Conservation (phyloP, 1,140 invertebrate species). For the Panonychus citri region DNA sequence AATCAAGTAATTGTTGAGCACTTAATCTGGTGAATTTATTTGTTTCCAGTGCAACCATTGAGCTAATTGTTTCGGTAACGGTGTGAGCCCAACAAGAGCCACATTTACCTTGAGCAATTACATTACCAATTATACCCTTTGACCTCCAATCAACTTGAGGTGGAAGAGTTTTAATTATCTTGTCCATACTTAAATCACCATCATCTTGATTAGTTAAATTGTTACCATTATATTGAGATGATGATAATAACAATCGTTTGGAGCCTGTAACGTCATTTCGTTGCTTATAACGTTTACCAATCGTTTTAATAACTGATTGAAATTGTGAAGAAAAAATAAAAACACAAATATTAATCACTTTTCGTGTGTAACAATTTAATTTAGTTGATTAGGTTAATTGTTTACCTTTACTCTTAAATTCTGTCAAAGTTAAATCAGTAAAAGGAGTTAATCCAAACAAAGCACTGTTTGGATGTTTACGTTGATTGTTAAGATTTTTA, state of each 20-base stretch:
- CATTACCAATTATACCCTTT: constrained; percentile 37
- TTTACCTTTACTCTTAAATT: constrained; percentile 30
- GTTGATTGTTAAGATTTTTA: constrained; percentile 32
- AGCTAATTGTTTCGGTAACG: constrained; percentile 45
- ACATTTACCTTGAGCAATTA: constrained; percentile 48
- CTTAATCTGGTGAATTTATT: constrained; percentile 28
- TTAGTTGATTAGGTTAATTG: no score
- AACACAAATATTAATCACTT: neutral
- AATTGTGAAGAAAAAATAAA: neutral
- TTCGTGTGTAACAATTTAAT: neutral
- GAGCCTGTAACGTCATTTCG: neutral
- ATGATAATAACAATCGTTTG: no score
- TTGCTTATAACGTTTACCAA: neutral
- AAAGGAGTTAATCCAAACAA: constrained; percentile 44
- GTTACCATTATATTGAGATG: no score
- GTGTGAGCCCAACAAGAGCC: constrained; percentile 66
- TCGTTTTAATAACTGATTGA: neutral
- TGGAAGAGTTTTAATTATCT: neutral
- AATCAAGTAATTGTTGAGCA: constrained; percentile 63
- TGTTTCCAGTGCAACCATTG: constrained; percentile 40
- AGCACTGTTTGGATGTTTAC: constrained; percentile 30
- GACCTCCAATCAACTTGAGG: constrained; percentile 28
- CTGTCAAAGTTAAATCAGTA: constrained; percentile 43
- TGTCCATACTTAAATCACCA: constrained; percentile 13
- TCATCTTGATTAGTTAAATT: constrained; percentile 8